Conservation (phyloP, 2,888 invertebrate species). For the Argyresthia goedartella region DNA sequence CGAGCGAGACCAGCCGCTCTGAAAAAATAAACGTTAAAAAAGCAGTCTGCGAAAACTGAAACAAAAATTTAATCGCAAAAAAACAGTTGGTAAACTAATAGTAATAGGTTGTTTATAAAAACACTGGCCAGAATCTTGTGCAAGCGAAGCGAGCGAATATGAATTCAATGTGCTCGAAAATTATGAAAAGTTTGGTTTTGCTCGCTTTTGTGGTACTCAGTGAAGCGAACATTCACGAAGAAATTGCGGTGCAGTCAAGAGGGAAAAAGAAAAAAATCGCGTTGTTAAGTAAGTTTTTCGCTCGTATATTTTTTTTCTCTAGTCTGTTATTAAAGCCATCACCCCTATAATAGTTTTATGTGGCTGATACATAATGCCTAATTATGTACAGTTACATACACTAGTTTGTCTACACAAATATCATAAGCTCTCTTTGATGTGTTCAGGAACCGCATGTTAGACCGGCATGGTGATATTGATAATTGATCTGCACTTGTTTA, state of each 20-base stretch:
- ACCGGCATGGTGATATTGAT: no score
- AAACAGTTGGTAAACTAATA: not conserved
- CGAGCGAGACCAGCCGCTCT: not conserved
- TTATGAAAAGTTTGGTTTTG: not conserved
- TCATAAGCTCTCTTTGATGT: no score
- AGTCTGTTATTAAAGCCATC: no score
- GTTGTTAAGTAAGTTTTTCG: conserved; percentile 38
- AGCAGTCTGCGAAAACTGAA: not conserved
- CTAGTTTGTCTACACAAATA: no score
- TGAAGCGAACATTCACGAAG: conserved; percentile 19
- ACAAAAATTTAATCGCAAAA: not conserved
- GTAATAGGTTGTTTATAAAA: not conserved
- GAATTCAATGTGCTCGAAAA: not conserved
- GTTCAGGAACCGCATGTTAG: no score
- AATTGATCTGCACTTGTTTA: no score
- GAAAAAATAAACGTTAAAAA: not conserved
- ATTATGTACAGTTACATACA: no score
- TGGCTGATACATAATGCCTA: no score
- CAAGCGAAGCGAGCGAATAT: not conserved
- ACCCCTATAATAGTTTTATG: no score
- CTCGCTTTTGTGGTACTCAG: conserved; percentile 17
- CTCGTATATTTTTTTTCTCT: not conserved
- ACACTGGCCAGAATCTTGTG: not conserved
- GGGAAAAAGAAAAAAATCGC: conserved; percentile 58
- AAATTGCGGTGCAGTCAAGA: conserved; percentile 22